phyloP scores from a whole-genome alignment of 2,797 vertebrate genomes.

The Anabacerthia variegaticeps region DNA sequence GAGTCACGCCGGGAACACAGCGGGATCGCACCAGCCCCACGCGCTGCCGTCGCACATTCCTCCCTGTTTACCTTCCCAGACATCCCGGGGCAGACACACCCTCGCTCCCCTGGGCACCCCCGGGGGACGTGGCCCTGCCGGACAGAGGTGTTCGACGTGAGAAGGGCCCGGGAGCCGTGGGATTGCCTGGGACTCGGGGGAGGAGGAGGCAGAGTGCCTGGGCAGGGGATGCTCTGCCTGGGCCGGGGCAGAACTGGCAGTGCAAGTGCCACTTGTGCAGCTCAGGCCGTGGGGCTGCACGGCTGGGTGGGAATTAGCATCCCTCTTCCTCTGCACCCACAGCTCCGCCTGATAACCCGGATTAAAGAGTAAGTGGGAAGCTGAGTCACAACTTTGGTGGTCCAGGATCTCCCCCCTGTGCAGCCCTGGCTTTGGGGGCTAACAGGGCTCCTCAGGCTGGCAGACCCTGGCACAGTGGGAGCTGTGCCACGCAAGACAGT shows the following conservation, averaged over 20 bases:
- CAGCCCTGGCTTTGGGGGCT: neutral
- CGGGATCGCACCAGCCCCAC: neutral
- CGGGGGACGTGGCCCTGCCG: neutral
- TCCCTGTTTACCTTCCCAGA: neutral
- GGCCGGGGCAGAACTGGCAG: accelerated
- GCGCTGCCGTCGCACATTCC: neutral
- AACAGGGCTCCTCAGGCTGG: neutral
- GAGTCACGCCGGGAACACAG: neutral
- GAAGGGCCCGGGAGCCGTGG: neutral
- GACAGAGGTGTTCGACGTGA: neutral
- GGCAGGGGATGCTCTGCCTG: neutral
- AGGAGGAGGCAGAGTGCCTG: too few species aligned
- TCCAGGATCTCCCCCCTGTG: accelerated
- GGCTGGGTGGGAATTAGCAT: neutral
- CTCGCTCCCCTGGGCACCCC: neutral
- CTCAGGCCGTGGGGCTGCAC: neutral
- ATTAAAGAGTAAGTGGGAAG: neutral
- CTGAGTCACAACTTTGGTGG: neutral
- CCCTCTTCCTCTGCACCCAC: neutral
- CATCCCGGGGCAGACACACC: neutral
- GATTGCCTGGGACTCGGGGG: neutral
- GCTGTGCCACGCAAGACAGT: accelerated
- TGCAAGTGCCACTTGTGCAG: accelerated
- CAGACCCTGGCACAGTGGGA: neutral
- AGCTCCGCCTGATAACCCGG: neutral